phyloP scores from a whole-genome alignment of 2,888 invertebrate genomes.

The Drosophila borealis region DNA sequence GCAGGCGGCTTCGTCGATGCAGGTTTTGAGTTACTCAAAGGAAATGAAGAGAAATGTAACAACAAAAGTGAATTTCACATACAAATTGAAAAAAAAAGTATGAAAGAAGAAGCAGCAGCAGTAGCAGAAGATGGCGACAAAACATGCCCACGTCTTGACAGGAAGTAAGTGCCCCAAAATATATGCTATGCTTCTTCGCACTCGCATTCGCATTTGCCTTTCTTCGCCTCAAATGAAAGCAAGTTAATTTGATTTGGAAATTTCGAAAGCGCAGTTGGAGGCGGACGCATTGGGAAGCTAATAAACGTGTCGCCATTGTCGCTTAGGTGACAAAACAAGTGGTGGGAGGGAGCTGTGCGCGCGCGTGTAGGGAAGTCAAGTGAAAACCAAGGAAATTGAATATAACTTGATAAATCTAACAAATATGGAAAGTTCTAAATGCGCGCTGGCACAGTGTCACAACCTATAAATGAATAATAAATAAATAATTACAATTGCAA shows the following conservation, averaged over 20 bases:
- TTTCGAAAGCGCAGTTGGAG: constrained; percentile 47
- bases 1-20: constrained; percentile 41
- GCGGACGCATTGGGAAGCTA: constrained; percentile 34
- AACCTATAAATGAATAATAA: background rate
- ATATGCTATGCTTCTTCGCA: constrained; percentile 32
- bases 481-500: no score
- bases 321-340: constrained; percentile 55
- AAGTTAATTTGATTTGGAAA: constrained; percentile 75
- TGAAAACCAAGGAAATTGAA: constrained; percentile 66
- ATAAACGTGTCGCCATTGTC: constrained; percentile 65
- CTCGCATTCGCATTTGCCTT: constrained; percentile 22
- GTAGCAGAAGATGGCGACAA: constrained; percentile 17
- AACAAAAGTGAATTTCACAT: constrained; percentile 65
- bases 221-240: constrained; percentile 65
- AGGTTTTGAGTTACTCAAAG: constrained; percentile 71
- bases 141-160: constrained; percentile 30
- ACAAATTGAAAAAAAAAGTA: constrained; percentile 46
- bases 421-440: constrained; percentile 40
- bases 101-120: background rate
- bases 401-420: constrained; percentile 60
- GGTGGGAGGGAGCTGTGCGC: constrained; percentile 1
- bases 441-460: constrained; percentile 36
- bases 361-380: constrained; percentile 40
- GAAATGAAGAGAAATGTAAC: constrained; percentile 69
- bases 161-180: constrained; percentile 43